phyloP scores from a whole-genome alignment of 2,797 vertebrate species.

The Scleropages formosus region DNA sequence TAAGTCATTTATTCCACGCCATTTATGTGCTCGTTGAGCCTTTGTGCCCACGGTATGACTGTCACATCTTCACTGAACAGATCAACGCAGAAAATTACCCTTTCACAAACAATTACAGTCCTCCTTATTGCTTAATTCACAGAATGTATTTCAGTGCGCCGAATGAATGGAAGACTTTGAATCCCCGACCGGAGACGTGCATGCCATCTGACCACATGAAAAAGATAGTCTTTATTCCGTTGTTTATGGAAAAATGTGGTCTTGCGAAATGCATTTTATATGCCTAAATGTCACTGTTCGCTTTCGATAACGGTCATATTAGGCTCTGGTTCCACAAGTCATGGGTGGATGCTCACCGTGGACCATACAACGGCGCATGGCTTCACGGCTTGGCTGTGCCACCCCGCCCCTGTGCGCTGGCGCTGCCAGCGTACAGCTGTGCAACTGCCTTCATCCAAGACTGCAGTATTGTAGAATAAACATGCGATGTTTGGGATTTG shows the following conservation, averaged over 20 bases:
- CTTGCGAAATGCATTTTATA: background rate
- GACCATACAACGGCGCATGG: too few relatives aligned
- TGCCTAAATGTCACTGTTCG: background rate
- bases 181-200: background rate
- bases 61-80: background rate
- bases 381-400: too few relatives aligned
- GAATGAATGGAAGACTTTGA: background rate
- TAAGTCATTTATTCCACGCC: background rate
- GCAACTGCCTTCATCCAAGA: too few relatives aligned
- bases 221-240: background rate
- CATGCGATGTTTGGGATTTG: too few relatives aligned
- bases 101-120: slow-evolving; percentile 28
- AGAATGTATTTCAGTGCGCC: background rate
- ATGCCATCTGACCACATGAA: background rate
- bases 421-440: too few relatives aligned
- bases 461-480: too few relatives aligned
- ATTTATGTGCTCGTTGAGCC: background rate
- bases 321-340: too few relatives aligned
- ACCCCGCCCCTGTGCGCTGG: too few relatives aligned
- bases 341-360: too few relatives aligned
- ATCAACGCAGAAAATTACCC: slow-evolving; percentile 4
- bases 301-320: background rate
- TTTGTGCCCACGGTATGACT: background rate
- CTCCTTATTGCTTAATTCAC: slow-evolving; percentile 18
- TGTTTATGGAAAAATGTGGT: background rate